Evolutionary conservation across 2,797 vertebrate genomes (phyloP), one percentile per base, ranked within the genome.

Genomic region (Leptoclinus maculatus): DNA sequence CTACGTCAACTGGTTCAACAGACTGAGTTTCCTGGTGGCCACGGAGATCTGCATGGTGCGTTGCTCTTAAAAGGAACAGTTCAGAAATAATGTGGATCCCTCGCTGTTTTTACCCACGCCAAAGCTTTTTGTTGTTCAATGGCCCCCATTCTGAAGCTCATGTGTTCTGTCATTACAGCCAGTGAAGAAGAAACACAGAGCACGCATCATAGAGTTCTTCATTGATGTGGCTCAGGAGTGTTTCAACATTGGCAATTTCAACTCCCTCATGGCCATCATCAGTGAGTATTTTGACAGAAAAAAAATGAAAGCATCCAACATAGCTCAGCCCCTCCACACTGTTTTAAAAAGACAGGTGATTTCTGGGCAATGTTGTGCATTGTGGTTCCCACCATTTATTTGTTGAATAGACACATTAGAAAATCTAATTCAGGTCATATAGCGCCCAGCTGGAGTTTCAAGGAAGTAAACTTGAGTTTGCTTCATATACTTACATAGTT

Each of bases 241-340:
- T 85, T 98, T 98, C 94, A 98, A 98, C 94, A 98, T 98, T 1
- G 97, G 98, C 89, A 99, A 98, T 94, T 98, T 98, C 88, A 98
- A 98, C 93, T 98, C 97, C 0, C 95, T 98, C 82, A 98, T 98
- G 97, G 98, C 97, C 80, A 98, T 99, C 82, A 97, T 98, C 88
- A 98, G 98, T 99, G 93, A 97, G 97, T 97, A 57, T 74, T 32
- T 29, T 25, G 21, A 32, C 11, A 53, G 0, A 25, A 41, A 56
- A 8, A 6, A 57, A 27, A 47, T 36, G 11, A 58, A 34, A 34
- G 12, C 47, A 66, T 47, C 51, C n/a, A 25, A 16, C 6, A 17
- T 12, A 36, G 6, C 43, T 23, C 47, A 17, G 2, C 47, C 29
- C 3, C 11, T 16, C 23, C n/a, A 8, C 13, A 34, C 41, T 12